Conservation (phyloP, 1,140 invertebrate genomes). For the Bacillus rossius region DNA sequence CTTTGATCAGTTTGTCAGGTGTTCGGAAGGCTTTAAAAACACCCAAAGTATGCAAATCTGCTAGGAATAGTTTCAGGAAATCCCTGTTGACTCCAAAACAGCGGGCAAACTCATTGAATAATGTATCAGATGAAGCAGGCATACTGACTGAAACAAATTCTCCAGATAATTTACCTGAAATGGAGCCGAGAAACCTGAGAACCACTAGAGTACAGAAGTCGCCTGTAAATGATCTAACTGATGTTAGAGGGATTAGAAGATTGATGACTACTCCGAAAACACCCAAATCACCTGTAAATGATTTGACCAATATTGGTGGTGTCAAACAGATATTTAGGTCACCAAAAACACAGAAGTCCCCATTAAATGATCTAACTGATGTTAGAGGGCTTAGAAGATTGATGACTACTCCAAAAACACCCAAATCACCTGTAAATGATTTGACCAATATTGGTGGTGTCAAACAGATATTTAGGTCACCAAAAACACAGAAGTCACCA, state of each 20-base stretch:
- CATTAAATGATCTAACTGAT: not conserved
- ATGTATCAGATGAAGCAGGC: not conserved
- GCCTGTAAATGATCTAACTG: slow-evolving; percentile 41
- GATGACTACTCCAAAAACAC: slow-evolving; percentile 23
- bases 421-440: slow-evolving; percentile 37
- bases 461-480: slow-evolving; percentile 31
- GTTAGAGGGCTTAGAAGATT: slow-evolving; percentile 23
- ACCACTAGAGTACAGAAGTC: slow-evolving; percentile 32
- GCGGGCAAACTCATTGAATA: not conserved
- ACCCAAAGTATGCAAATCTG: too few relatives aligned
- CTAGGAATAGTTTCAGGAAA: too few relatives aligned
- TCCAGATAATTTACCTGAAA: slow-evolving; percentile 30
- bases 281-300: slow-evolving; percentile 39
- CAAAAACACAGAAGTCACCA: slow-evolving; percentile 30
- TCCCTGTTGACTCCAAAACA: too few relatives aligned
- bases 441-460: slow-evolving; percentile 40
- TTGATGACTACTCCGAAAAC: slow-evolving; percentile 34
- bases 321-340: not conserved
- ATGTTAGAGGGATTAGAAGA: slow-evolving; percentile 36
- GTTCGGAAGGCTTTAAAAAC: too few relatives aligned
- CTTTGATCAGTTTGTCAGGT: too few relatives aligned
- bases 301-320: slow-evolving; percentile 26
- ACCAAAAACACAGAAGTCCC: slow-evolving; percentile 1
- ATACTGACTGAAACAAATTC: too few relatives aligned
- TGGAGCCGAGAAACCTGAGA: slow-evolving; percentile 37